A percentile compares a stretch with the other conserved stretches of the same genome.
These are phyloP conservation scores for Myripristis murdjan DNA, from an alignment of 2,797 vertebrate species.

Conservation along the genomic window DNA sequence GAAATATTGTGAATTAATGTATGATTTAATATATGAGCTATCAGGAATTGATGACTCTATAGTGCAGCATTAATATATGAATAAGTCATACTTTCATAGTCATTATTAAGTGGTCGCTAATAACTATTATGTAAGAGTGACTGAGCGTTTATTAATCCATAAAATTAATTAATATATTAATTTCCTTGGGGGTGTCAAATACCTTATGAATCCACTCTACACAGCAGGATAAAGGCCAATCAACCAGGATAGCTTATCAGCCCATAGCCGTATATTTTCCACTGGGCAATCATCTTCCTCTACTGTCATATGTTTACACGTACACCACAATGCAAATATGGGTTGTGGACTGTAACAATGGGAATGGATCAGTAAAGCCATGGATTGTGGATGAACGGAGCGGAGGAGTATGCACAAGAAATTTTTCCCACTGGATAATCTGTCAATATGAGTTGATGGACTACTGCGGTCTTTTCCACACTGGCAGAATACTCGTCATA, in stretches of 20 bases:
- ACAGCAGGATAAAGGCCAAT: slow-evolving; percentile 55
- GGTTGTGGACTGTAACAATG: slow-evolving; percentile 25
- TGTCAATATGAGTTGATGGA: slow-evolving; percentile 45
- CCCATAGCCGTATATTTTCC: slow-evolving; percentile 37
- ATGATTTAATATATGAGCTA: background rate
- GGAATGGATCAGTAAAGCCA: slow-evolving; percentile 44
- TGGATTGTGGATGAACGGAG: slow-evolving; percentile 23
- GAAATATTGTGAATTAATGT: slow-evolving; percentile 1
- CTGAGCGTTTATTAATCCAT: slow-evolving; percentile 8
- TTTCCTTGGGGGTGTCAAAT: too few relatives aligned
- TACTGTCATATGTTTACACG: slow-evolving; percentile 31
- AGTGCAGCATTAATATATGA: background rate
- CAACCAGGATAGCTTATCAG: slow-evolving; percentile 55
- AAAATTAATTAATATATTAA: background rate
- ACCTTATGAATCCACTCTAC: too few relatives aligned
- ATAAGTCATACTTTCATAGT: background rate
- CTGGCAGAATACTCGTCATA: slow-evolving; percentile 23
- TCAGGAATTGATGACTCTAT: slow-evolving; percentile 9
- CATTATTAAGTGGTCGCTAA: background rate
- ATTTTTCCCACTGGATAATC: slow-evolving; percentile 52
- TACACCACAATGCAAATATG: slow-evolving; percentile 32
- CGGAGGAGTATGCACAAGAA: slow-evolving; percentile 52
- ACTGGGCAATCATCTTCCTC: slow-evolving; percentile 50
- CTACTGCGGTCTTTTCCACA: slow-evolving; percentile 53
- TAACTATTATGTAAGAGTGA: slow-evolving; percentile 11